Base-by-base conservation (phyloP, 2,797 vertebrate species). In the Naso thynnoides region DNA sequence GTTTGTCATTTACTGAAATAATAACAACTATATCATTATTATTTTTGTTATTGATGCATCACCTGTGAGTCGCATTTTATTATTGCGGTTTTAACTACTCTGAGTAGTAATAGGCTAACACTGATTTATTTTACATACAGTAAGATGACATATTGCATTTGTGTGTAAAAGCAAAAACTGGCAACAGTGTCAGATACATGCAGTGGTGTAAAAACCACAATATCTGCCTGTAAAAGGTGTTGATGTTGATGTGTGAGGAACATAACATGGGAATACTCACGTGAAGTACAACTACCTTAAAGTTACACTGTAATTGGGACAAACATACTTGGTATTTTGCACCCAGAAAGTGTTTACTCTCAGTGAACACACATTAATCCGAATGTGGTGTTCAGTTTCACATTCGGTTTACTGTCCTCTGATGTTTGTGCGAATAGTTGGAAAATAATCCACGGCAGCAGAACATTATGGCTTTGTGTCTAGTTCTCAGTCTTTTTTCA, bases 391-490 rank as follows among this genome's bases (percentile, higher is more conserved):
- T 77, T 2, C 4, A 27, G 21, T 10, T 41, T 5, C 49, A 67
- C n/a, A 31, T 49, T 38, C 18, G 47, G 6, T 48, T 61, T 14
- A 7, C n/a, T 49, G 16, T 38, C 23, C 13, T 6, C 3, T 42
- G 19, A 44, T 24, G n/a, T 69, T 5, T 47, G 39, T 71, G 65
- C 52, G 80, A 65, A 67, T 54, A 18, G n/a, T 21, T 33, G 18
- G 19, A 14, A 45, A 67, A 48, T 33, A 48, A 21, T 65, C 9
- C 9, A 31, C 39, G 52, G 63, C 64, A 67, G 66, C 63, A 42
- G 52, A 33, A 45, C 24, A 31, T 50, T 45, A 42, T 78, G 67
- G 64, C 70, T 74, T 72, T 18, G 21, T 36, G 41, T 69, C 21
- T 42, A 13, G 15, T 48, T 55, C 56, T 31, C 9, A 26, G 21